Evolutionary conservation across 2,113 vertebrate species (phyloP), one percentile per base, ranked within the genome.

Genomic region (Passer montanus): DNA sequence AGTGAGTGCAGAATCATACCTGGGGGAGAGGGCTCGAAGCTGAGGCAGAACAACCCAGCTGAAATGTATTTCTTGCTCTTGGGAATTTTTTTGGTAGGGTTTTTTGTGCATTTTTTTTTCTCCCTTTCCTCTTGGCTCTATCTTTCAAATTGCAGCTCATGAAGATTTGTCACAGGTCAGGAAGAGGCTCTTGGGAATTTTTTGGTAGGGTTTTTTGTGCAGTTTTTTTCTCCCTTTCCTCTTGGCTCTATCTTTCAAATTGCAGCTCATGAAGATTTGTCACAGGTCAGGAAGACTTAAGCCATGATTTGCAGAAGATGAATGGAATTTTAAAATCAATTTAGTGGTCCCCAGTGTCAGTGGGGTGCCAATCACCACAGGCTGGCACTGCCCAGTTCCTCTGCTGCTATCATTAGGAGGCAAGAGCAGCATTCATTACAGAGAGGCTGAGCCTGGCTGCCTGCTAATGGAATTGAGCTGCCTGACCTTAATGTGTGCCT

Each of bases 401-500:
- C 64, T 68, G 72, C 81, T 4, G 6, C 44, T 68, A 26, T 80
- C 89, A 76, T 91, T 93, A 93, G 47, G 84, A 69, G 67, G 33
- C 5, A 1, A 2, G 8, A 74, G 89, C 92, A 84, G 76, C 70
- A 50, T 85, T 91, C 84, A 77, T 96, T 89, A 90, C 72, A 46
- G 82, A 30, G 77, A 89, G 62, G 60, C 62, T 58, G 52, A 95
- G 47, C 44, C 77, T 91, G 7, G 3, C 53, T 1, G 13, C 80
- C 39, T 49, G 66, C 64, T 95, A 94, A 93, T 85, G 74, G 87
- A 85, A 80, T 66, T 49, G 75, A 91, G 90, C 89, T 96, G 82
- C 87, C 84, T 91, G 93, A 93, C 93, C 95, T 96, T 87, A 95
- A 87, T 60, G 70, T 87, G 89, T 94, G 94, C 84, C 84, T 93